A percentile compares a stretch with the other conserved stretches of the same genome.
phyloP scores from a whole-genome alignment of 2,113 vertebrate genomes.

The Clinocottus analis region DNA sequence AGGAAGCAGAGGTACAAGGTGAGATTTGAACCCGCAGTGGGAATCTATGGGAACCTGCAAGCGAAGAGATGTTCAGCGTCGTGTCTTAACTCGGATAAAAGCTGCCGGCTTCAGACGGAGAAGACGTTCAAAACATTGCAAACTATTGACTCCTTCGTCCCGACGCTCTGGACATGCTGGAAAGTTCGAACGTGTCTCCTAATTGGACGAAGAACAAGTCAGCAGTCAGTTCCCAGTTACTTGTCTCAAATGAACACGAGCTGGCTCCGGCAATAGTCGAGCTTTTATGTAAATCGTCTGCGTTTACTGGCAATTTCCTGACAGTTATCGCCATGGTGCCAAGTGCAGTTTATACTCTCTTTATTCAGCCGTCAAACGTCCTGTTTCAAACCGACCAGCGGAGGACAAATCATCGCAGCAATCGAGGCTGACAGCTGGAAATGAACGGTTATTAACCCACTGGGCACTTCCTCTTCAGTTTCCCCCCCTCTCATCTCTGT shows the following conservation, averaged over 20 bases:
- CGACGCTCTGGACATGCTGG: too few species aligned
- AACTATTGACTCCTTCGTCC: not conserved
- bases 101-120: not conserved
- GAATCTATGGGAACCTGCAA: not conserved
- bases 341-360: conserved; percentile 26
- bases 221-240: not conserved
- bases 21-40: conserved; percentile 24
- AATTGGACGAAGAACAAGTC: conserved; percentile 5
- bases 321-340: conserved; percentile 29
- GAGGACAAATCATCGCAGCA: conserved; percentile 55
- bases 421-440: conserved; percentile 68
- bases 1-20: conserved; percentile 94
- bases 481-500: conserved; percentile 35
- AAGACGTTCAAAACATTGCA: not conserved
- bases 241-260: conserved; percentile 9
- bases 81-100: not conserved
- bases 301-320: conserved; percentile 38
- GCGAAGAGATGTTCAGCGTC: not conserved
- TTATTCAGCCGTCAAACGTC: conserved; percentile 45
- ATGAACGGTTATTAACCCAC: conserved; percentile 63
- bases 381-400: conserved; percentile 44
- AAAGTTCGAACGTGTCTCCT: not conserved
- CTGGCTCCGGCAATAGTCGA: not conserved
- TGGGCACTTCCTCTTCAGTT: conserved; percentile 48
- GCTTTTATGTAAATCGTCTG: conserved; percentile 44